These are phyloP conservation scores for Megaceryle maxima DNA, from an alignment of 2,113 vertebrate species.

Conservation along the genomic window DNA sequence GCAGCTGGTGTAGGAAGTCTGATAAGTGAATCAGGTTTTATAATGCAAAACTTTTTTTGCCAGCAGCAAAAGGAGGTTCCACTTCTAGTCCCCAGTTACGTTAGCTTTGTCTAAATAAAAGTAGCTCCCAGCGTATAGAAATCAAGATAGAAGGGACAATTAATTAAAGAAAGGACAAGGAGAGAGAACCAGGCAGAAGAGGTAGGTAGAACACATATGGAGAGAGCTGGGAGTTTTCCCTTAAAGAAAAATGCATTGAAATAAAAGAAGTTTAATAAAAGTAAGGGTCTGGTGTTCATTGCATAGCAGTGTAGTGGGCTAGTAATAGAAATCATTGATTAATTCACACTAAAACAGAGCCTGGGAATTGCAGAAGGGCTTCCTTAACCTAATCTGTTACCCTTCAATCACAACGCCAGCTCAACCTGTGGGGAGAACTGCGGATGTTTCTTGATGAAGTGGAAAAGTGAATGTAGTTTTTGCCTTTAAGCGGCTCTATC, in stretches of 20 bases:
- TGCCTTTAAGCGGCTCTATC: neutral
- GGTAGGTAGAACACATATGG: neutral
- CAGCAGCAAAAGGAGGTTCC: neutral
- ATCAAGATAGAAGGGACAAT: neutral
- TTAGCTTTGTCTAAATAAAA: neutral
- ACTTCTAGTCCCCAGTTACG: neutral
- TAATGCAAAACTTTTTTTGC: neutral
- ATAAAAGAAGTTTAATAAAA: neutral
- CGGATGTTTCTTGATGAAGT: neutral
- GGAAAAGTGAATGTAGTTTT: neutral
- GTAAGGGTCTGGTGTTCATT: neutral
- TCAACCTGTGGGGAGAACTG: neutral
- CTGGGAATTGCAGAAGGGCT: neutral
- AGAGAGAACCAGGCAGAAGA: neutral
- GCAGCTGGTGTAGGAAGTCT: fast-evolving
- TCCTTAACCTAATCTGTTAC: neutral
- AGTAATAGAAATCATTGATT: neutral
- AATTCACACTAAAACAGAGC: neutral
- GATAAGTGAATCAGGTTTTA: neutral
- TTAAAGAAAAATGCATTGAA: neutral
- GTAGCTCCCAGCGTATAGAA: neutral
- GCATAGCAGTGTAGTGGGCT: neutral
- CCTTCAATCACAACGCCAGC: neutral
- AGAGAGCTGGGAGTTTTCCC: neutral
- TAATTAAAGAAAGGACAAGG: neutral